phyloP scores from a whole-genome alignment of 2,797 vertebrate genomes.

The Pseudochirops cupreus region DNA sequence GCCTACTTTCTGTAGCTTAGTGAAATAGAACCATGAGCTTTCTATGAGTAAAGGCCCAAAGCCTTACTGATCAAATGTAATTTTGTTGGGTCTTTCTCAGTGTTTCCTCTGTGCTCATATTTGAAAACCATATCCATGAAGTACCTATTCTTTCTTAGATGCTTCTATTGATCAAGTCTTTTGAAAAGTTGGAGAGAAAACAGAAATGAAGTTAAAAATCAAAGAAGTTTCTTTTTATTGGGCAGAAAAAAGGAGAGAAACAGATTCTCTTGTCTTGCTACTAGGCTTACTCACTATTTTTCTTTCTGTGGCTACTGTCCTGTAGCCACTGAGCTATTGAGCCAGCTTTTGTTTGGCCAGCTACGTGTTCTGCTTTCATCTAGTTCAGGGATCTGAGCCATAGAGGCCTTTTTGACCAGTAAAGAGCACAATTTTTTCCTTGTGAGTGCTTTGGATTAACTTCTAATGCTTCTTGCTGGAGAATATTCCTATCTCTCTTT shows the following conservation, averaged over 20 bases:
- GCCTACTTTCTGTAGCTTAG: constrained; percentile 20
- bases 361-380: constrained; percentile 40
- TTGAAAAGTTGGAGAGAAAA: constrained; percentile 47
- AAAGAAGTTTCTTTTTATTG: constrained; percentile 37
- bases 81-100: neutral
- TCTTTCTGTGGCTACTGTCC: constrained; percentile 50
- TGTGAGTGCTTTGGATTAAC: constrained; percentile 69
- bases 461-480: constrained; percentile 80
- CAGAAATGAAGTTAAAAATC: constrained; percentile 21
- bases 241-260: constrained; percentile 28
- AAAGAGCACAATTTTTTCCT: constrained; percentile 68
- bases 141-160: constrained; percentile 51
- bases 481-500: constrained; percentile 81
- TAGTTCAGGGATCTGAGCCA: constrained; percentile 44
- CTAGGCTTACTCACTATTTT: constrained; percentile 44
- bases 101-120: constrained; percentile 24
- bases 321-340: neutral
- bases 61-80: neutral
- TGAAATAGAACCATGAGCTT: neutral
- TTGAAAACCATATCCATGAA: constrained; percentile 1
- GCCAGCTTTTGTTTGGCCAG: constrained; percentile 59
- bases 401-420: constrained; percentile 51
- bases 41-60: neutral
- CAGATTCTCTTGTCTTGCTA: constrained; percentile 25
- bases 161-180: constrained; percentile 20